Base-by-base conservation (phyloP, 2,888 invertebrate species). In the Drosophila affinis region DNA sequence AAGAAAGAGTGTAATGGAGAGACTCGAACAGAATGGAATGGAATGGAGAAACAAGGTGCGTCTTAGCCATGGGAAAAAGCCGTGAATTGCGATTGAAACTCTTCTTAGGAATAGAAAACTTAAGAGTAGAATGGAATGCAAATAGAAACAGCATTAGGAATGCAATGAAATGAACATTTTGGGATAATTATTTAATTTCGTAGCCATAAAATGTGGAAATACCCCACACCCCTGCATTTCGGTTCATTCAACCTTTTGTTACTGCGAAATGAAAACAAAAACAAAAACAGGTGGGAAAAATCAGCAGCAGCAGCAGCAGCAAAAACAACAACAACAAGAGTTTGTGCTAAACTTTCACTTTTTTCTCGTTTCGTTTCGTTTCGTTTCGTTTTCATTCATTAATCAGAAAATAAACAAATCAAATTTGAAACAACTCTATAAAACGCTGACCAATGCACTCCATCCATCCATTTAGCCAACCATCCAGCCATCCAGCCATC, bases 341-440 rank as follows among this genome's bases (percentile, higher is more conserved):
- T 67, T 39, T 70, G 73, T 86, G 79, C 75, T 82, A 77, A 72
- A 75, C 86, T 83, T 86, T 83, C 82, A 77, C 80, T 69, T 51
- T 62, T 57, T 61, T 56, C 68, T 78, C 21, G 21, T 72, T 76
- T 65, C 60, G 59, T 72, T 76, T 65, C 60, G 59, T 65, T 71
- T 64, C 58, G 60, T 62, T 62, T 65, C 24, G 45, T 34, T 63
- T 63, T 63, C 24, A 48, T 64, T 52, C 34, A 21, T n/a, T 34
- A 46, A 51, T 45, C 39, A 21, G 18, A 59, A 68, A 69, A 46
- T 71, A 71, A 71, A 71, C 71, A 70, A 70, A 72, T 72, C 46
- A 44, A 70, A 51, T 46, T 55, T 46, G 3, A 46, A 51, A 54
- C 46, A 56, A 24, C 53, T 71, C 57, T 58, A 48, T 72, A 62